Evolutionary conservation across 2,888 invertebrate species (phyloP).

Genomic region (Smittia sp.): DNA sequence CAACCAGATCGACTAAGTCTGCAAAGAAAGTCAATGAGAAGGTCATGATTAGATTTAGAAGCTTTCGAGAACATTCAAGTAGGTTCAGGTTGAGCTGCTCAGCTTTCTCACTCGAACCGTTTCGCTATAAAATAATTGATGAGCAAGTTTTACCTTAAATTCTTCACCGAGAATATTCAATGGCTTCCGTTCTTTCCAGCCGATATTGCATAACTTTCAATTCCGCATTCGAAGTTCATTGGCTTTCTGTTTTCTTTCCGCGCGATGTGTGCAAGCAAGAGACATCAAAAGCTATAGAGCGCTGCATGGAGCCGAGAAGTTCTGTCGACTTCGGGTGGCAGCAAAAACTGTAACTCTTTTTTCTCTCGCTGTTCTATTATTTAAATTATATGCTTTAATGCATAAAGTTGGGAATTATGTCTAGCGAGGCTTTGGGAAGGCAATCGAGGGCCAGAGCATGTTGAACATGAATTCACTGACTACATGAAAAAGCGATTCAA

Average conservation of each 20-base stretch:
- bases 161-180: too few relatives aligned
- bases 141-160: too few relatives aligned
- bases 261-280: neutral
- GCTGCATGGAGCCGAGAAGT: neutral
- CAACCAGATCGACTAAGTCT: neutral
- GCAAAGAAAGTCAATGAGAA: slow-evolving; percentile 3
- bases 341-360: neutral
- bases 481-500: neutral
- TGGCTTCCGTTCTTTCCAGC: slow-evolving; percentile 17
- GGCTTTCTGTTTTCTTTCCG: slow-evolving; percentile 8
- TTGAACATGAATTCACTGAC: neutral
- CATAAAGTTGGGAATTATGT: neutral
- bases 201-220: slow-evolving; percentile 43
- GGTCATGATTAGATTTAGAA: too few relatives aligned
- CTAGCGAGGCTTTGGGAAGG: neutral
- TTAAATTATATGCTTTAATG: slow-evolving; percentile 17
- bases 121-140: too few relatives aligned
- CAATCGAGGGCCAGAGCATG: neutral
- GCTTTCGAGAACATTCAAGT: too few relatives aligned
- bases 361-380: slow-evolving; percentile 18
- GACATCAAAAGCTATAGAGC: neutral
- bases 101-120: too few relatives aligned
- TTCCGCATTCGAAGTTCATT: slow-evolving; percentile 41
- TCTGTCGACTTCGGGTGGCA: neutral
- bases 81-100: too few relatives aligned